These are phyloP conservation scores for Halichondria panicea DNA, from an alignment of 37 sponge, comb jelly and placozoan genomes.

Conservation along the genomic window DNA sequence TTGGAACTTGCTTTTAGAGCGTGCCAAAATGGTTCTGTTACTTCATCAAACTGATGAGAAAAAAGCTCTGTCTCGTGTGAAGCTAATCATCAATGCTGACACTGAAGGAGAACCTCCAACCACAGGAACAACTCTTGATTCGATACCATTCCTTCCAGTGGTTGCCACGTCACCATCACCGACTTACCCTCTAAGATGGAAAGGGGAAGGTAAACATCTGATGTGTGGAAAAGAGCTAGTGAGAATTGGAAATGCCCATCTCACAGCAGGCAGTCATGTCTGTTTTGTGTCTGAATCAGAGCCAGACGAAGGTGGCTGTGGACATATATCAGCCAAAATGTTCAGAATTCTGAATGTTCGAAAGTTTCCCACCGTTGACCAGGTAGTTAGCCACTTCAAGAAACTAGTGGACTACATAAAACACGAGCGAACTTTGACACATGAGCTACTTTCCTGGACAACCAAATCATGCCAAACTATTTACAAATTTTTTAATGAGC, in stretches of 20 bases:
- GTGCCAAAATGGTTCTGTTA: constrained; percentile 23
- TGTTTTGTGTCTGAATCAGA: neutral
- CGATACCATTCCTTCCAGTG: constrained; percentile 49
- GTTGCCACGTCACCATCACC: constrained; percentile 18
- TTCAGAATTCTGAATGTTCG: constrained; percentile 4
- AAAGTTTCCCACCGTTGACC: neutral
- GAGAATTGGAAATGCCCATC: no score
- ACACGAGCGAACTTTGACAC: no score
- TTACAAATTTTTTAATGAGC: constrained; percentile 8
- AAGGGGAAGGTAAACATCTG: constrained; percentile 24
- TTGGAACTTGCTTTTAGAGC: constrained; percentile 37
- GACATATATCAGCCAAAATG: neutral
- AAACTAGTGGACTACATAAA: neutral
- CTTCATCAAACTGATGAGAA: neutral
- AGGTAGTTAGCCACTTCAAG: constrained; percentile 4
- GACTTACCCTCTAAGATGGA: constrained; percentile 24
- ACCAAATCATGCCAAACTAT: neutral
- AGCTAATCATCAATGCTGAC: no score
- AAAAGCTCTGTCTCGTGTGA: constrained; percentile 10
- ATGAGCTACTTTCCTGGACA: neutral
- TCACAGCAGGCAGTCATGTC: constrained; percentile 5
- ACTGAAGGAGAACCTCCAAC: neutral
- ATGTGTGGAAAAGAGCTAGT: constrained; percentile 28
- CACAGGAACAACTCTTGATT: neutral
- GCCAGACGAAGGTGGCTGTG: constrained; percentile 12